Evolutionary conservation across 2,797 vertebrate genomes (phyloP).

Genomic region (Coccyzus lansbergi): DNA sequence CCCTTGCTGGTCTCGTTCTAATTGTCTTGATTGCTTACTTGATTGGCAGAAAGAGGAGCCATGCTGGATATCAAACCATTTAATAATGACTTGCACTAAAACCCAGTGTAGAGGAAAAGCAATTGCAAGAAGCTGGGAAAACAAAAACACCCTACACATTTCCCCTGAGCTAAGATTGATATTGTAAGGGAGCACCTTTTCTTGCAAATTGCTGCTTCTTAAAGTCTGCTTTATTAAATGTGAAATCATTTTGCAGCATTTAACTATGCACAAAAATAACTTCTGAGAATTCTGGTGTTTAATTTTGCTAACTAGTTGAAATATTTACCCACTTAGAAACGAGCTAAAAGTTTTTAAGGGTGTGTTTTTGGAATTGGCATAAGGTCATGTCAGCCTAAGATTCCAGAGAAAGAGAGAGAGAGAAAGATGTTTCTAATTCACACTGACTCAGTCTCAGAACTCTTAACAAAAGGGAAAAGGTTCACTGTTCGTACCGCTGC

Average conservation of each 20-base stretch:
- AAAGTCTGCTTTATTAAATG: constrained; percentile 74
- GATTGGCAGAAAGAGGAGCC: constrained; percentile 95
- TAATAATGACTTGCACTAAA: constrained; percentile 85
- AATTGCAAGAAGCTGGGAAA: constrained; percentile 47
- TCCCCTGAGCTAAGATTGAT: constrained; percentile 47
- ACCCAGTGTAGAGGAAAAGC: constrained; percentile 58
- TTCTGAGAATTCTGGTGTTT: constrained; percentile 64
- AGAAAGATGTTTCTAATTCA: constrained; percentile 61
- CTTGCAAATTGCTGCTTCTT: constrained; percentile 66
- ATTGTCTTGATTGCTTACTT: constrained; percentile 95
- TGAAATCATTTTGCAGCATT: constrained; percentile 76
- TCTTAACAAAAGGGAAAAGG: constrained; percentile 64
- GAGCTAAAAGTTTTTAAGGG: constrained; percentile 57
- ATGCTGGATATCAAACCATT: constrained; percentile 98
- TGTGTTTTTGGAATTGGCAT: constrained; percentile 46
- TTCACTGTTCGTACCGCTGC: constrained; percentile 38
- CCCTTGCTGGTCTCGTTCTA: constrained; percentile 92
- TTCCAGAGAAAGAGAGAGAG: constrained; percentile 42
- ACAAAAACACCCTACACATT: background rate
- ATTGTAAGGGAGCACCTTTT: constrained; percentile 62
- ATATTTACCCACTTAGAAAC: constrained; percentile 69
- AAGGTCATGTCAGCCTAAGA: constrained; percentile 16
- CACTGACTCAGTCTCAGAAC: constrained; percentile 63
- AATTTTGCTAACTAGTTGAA: constrained; percentile 77
- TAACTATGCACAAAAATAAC: constrained; percentile 67